These are phyloP conservation scores for Megalurothrips usitatus DNA, from an alignment of 2,888 invertebrate species.

Conservation along the genomic window DNA sequence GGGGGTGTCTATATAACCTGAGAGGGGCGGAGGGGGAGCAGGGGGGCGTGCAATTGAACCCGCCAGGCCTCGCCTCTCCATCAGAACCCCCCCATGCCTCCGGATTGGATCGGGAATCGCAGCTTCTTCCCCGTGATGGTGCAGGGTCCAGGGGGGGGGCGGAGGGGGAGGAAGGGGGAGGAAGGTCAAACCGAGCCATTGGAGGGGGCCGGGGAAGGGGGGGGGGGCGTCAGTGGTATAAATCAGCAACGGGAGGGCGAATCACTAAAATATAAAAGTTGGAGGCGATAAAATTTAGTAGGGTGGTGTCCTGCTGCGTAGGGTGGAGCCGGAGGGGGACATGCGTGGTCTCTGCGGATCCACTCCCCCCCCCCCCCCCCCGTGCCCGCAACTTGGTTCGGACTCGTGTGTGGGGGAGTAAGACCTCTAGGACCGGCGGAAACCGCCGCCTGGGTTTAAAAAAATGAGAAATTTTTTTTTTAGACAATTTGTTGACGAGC, in stretches of 20 bases:
- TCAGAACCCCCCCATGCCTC: neutral
- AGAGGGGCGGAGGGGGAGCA: neutral
- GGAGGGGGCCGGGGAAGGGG: neutral
- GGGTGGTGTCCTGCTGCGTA: neutral
- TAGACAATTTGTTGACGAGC: too few species aligned
- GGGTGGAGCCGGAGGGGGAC: neutral
- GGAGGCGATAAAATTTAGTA: constrained; percentile 17
- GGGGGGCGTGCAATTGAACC: neutral
- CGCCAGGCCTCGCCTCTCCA: neutral
- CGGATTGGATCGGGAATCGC: neutral
- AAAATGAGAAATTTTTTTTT: too few species aligned
- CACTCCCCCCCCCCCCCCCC: neutral
- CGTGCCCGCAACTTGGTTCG: too few species aligned
- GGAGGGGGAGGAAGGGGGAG: neutral
- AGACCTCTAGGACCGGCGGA: neutral
- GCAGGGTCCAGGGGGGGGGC: neutral
- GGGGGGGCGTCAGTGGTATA: neutral
- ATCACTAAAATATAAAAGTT: constrained; percentile 27
- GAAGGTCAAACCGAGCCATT: neutral
- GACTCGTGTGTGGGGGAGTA: neutral
- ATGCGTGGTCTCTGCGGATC: too few species aligned
- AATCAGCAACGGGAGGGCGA: constrained; percentile 1
- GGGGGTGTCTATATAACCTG: neutral
- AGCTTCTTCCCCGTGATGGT: constrained; percentile 5
- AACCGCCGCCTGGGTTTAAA: neutral